These are phyloP conservation scores for Australoheros scitulus DNA, from an alignment of 2,113 vertebrate species.

Conservation along the genomic window DNA sequence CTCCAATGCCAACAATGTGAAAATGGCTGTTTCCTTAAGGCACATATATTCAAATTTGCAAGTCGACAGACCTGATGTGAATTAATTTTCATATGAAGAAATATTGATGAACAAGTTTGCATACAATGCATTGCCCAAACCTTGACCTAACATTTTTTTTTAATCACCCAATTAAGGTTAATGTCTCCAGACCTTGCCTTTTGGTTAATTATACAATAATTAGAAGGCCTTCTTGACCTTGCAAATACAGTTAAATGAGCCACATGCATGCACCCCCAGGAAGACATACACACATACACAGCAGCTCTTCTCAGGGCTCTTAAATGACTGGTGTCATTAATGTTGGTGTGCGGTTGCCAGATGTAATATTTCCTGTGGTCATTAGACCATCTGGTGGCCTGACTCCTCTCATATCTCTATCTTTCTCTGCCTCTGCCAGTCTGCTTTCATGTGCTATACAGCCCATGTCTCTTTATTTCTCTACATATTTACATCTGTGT, in stretches of 20 bases:
- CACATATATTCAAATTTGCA: neutral
- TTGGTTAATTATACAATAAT: slow-evolving; percentile 39
- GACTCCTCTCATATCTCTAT: slow-evolving; percentile 55
- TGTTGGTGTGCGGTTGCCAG: slow-evolving; percentile 67
- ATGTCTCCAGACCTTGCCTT: slow-evolving; percentile 33
- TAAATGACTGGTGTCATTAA: slow-evolving; percentile 72
- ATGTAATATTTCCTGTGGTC: slow-evolving; percentile 76
- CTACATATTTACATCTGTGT: neutral
- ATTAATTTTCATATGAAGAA: neutral
- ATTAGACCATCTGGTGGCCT: slow-evolving; percentile 76
- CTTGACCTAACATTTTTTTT: neutral
- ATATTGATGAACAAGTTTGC: neutral
- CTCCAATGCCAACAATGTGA: neutral
- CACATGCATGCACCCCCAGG: neutral
- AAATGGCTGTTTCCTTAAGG: neutral
- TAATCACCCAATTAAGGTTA: slow-evolving; percentile 5
- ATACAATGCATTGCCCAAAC: neutral
- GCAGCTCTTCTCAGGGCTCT: slow-evolving; percentile 34
- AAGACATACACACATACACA: slow-evolving; percentile 19
- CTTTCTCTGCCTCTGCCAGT: slow-evolving; percentile 16
- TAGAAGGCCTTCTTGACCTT: slow-evolving; percentile 45
- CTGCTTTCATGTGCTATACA: slow-evolving; percentile 13
- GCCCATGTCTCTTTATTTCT: neutral
- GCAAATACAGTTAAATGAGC: slow-evolving; percentile 32
- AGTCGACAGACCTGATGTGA: neutral